Percentiles rank a stretch among this genome's conserved stretches.
Conservation (phyloP, 1,140 invertebrate species). For the Trichonephila inaurata region DNA sequence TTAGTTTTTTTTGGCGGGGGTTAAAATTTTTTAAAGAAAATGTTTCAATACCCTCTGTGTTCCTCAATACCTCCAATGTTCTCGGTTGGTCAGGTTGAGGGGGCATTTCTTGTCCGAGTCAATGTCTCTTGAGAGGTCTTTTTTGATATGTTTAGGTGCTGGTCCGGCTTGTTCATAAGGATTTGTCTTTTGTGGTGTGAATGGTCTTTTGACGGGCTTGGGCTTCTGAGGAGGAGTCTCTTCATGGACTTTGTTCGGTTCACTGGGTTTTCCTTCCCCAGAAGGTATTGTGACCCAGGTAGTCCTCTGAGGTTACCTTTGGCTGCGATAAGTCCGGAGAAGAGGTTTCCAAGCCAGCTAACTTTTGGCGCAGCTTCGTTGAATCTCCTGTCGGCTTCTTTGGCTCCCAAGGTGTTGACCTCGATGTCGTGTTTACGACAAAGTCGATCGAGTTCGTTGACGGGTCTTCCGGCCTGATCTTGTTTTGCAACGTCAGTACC, state of each 20-base stretch:
- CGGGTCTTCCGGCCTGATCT: background rate
- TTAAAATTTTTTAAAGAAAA: no score
- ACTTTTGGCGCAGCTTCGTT: background rate
- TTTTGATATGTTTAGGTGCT: background rate
- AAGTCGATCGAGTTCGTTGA: background rate
- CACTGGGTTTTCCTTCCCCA: background rate
- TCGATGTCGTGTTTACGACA: background rate
- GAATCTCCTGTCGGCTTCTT: background rate
- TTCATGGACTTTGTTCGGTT: background rate
- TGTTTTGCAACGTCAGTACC: background rate
- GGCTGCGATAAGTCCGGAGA: background rate
- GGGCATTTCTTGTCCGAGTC: background rate
- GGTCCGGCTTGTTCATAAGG: background rate
- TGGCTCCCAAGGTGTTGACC: background rate
- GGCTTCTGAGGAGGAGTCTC: background rate
- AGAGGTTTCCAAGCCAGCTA: background rate
- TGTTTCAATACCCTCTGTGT: no score
- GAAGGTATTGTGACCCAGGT: background rate
- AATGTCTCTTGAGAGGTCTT: background rate
- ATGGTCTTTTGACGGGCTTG: background rate
- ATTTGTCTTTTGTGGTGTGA: background rate
- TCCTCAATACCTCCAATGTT: no score
- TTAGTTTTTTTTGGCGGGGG: no score
- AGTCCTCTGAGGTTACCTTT: background rate
- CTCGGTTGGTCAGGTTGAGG: no score